Percentiles rank a stretch among this genome's conserved stretches.
Evolutionary conservation across 2,113 vertebrate species (phyloP).

Genomic region (Ifrita kowaldi): DNA sequence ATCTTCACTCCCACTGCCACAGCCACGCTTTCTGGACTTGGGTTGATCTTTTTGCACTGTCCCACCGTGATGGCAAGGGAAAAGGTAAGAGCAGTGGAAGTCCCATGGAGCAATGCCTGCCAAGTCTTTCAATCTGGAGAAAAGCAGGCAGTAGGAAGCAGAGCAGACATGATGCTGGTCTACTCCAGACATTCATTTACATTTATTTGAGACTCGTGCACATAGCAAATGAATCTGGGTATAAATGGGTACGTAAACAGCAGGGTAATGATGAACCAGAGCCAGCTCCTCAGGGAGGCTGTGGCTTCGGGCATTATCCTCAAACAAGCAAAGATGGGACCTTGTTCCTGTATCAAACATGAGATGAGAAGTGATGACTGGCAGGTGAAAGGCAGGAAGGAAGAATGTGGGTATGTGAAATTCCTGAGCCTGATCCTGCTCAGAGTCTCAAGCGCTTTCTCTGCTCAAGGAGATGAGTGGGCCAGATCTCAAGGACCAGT

Average conservation of each 20-base stretch:
- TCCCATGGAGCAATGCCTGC: not conserved
- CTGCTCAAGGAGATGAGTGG: not conserved
- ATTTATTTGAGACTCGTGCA: not conserved
- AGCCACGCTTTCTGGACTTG: not conserved
- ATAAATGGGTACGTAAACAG: not conserved
- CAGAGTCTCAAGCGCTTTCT: not conserved
- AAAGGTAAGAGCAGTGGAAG: not conserved
- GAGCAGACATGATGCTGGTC: not conserved
- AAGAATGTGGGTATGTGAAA: not conserved
- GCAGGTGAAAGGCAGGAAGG: not conserved
- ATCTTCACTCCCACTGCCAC: not conserved
- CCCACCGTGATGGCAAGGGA: not conserved
- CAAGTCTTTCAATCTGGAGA: not conserved
- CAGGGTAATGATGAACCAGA: not conserved
- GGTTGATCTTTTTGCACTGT: not conserved
- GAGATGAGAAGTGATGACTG: not conserved
- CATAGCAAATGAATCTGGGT: fast-evolving
- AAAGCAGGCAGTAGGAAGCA: not conserved
- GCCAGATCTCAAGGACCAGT: not conserved
- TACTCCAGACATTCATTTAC: not conserved
- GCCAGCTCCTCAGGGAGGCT: not conserved
- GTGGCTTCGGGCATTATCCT: fast-evolving
- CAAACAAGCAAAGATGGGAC: not conserved
- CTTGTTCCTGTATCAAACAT: not conserved
- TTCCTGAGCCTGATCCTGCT: not conserved